These are phyloP conservation scores for Tetragnatha versicolor DNA, from an alignment of 1,140 invertebrate genomes.

Conservation along the genomic window DNA sequence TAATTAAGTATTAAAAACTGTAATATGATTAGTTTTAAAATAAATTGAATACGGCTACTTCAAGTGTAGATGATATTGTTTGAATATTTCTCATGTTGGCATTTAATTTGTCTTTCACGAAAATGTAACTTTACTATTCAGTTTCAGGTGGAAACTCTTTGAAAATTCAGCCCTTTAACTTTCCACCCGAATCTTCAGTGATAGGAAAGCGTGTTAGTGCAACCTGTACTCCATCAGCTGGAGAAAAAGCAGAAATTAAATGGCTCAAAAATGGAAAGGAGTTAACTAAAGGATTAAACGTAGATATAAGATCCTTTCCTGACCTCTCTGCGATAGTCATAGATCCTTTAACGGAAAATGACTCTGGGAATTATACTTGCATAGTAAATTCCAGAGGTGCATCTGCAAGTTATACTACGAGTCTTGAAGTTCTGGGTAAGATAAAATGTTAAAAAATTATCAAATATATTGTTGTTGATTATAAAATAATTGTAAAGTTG, in stretches of 20 bases:
- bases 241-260: slow-evolving; percentile 35
- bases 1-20: not conserved
- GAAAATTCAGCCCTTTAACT: slow-evolving; percentile 36
- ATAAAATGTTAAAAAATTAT: not conserved
- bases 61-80: not conserved
- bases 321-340: slow-evolving; percentile 28
- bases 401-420: slow-evolving; percentile 19
- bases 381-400: not conserved
- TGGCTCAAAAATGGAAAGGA: slow-evolving; percentile 51
- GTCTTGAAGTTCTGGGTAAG: slow-evolving; percentile 26
- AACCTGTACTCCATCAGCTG: slow-evolving; percentile 21
- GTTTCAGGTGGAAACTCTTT: not conserved
- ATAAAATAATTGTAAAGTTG: not conserved
- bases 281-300: not conserved
- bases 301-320: slow-evolving; percentile 22
- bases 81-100: not conserved
- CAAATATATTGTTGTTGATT: not conserved
- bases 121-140: not conserved
- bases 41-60: too few relatives aligned
- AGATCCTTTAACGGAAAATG: slow-evolving; percentile 24
- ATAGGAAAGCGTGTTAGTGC: slow-evolving; percentile 19
- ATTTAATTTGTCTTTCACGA: not conserved
- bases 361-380: slow-evolving; percentile 48
- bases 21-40: not conserved
- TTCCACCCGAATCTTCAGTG: not conserved